phyloP scores from a whole-genome alignment of 2,113 vertebrate genomes.

The Poeciliopsis prolifica region DNA sequence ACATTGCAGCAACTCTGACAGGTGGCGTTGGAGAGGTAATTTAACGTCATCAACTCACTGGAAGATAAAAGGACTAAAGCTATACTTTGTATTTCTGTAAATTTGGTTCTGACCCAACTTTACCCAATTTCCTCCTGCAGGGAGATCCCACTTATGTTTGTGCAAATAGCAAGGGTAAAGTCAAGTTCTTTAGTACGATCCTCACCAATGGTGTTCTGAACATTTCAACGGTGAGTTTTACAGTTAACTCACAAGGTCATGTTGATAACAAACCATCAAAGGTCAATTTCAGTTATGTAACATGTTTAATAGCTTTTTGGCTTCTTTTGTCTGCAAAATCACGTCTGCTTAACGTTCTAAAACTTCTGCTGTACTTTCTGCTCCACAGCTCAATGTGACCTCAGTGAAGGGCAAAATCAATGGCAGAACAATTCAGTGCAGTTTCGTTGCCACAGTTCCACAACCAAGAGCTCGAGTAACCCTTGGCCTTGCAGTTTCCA shows the following conservation, averaged over 20 bases:
- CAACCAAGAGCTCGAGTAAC: rapidly evolving
- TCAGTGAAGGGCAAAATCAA: conserved; percentile 20
- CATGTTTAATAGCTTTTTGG: background rate
- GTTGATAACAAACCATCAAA: background rate
- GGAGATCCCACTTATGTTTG: conserved; percentile 55
- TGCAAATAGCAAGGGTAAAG: conserved; percentile 1
- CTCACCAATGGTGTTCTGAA: background rate
- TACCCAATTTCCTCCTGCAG: conserved; percentile 36
- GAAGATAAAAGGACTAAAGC: background rate
- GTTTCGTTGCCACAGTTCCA: conserved; percentile 46
- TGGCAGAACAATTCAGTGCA: conserved; percentile 36
- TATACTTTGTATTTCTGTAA: background rate
- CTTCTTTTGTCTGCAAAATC: background rate
- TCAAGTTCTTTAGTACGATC: conserved; percentile 15
- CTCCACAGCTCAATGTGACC: conserved; percentile 34
- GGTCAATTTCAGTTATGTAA: background rate
- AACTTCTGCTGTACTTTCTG: background rate
- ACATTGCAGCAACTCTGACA: conserved; percentile 34
- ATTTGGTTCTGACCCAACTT: background rate
- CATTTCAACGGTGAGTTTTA: conserved; percentile 9
- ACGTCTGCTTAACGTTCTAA: too few species aligned
- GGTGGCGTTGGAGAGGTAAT: background rate
- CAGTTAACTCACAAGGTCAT: background rate
- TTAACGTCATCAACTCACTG: too few species aligned
- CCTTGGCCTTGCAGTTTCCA: rapidly evolving